Evolutionary conservation across 2,113 vertebrate species (phyloP).

Genomic region (Macquaria australasica): DNA sequence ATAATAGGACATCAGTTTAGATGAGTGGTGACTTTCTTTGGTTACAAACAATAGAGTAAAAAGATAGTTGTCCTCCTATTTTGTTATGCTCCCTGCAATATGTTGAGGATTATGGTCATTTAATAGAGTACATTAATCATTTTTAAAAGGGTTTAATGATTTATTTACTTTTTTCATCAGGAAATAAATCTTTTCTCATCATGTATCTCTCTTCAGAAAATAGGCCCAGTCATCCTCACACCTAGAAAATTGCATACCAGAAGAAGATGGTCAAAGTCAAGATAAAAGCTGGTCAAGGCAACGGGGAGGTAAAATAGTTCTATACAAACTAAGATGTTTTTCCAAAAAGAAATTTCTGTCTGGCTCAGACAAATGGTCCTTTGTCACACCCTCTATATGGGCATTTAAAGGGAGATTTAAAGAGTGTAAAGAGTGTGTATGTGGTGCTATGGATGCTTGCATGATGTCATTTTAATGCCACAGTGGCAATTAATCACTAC

Average conservation of each 20-base stretch:
- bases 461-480: constrained; percentile 1
- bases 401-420: constrained; percentile 37
- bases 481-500: not conserved
- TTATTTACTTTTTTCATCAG: not conserved
- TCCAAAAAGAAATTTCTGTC: constrained; percentile 9
- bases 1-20: constrained; percentile 26
- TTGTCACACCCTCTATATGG: not conserved
- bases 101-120: not conserved
- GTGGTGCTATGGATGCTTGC: too few species aligned
- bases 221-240: constrained; percentile 17
- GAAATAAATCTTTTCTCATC: not conserved
- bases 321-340: constrained; percentile 24
- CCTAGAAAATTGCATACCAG: constrained; percentile 44
- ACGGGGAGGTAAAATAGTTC: constrained; percentile 16
- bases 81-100: constrained; percentile 39
- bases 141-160: not conserved
- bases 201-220: constrained; percentile 15
- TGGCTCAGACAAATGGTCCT: constrained; percentile 14
- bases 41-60: constrained; percentile 50
- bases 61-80: constrained; percentile 28
- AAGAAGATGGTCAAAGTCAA: constrained; percentile 12
- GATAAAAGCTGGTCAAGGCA: constrained; percentile 36
- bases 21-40: constrained; percentile 56
- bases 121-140: not conserved
- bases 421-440: constrained; percentile 1